Percentiles rank a stretch among this genome's conserved stretches.
These are phyloP conservation scores for Helobdella robusta DNA, from an alignment of 2,888 invertebrate species.

Conservation along the genomic window DNA sequence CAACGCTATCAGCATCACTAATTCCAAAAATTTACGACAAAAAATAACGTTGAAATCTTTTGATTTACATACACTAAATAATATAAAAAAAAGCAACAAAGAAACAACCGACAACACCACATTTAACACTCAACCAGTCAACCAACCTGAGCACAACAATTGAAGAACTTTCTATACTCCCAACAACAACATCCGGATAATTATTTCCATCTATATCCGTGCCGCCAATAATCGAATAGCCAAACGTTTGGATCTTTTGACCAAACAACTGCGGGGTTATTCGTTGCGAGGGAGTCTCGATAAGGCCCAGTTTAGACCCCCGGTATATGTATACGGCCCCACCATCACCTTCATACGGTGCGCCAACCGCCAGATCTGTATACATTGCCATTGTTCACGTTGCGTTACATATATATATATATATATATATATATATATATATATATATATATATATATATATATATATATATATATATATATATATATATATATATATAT, in stretches of 20 bases:
- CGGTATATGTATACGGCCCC: slow-evolving; percentile 87
- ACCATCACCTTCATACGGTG: slow-evolving; percentile 67
- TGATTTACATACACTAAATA: no score
- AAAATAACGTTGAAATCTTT: no score
- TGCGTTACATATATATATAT: background rate
- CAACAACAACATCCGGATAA: slow-evolving; percentile 82
- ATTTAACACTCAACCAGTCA: no score
- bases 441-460: no score
- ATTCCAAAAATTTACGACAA: no score
- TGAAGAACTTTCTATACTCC: slow-evolving; percentile 49
- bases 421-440: background rate
- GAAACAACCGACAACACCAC: no score
- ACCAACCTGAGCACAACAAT: slow-evolving; percentile 56
- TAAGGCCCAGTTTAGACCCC: slow-evolving; percentile 54
- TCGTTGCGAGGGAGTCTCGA: slow-evolving; percentile 40
- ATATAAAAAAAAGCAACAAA: no score
- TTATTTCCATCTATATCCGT: slow-evolving; percentile 82
- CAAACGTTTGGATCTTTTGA: slow-evolving; percentile 61
- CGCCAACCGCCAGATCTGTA: slow-evolving; percentile 81
- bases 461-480: no score
- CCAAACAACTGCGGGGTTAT: slow-evolving; percentile 36
- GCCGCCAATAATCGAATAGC: slow-evolving; percentile 80
- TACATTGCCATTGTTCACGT: no score
- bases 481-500: no score
- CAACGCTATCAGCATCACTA: no score